Evolutionary conservation across 2,888 invertebrate species (phyloP), one percentile per base, ranked within the genome.

Genomic region (Andrena marginata): DNA sequence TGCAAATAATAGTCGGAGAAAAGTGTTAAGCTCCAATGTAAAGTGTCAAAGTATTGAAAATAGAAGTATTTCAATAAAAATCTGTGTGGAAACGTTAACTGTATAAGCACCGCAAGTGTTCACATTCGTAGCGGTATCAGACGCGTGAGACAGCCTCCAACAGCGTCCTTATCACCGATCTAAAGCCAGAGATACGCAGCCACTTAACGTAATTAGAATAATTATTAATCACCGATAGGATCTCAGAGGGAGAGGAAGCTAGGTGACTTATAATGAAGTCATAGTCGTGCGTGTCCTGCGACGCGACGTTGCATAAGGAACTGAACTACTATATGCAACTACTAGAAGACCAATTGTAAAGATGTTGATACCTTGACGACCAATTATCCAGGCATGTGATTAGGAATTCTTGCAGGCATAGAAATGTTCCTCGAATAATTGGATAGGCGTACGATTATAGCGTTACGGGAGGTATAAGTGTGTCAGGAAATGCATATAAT

Each of bases 121-220:
- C 23, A 26, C 6, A 20, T 63, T 63, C 33, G n/a, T 10, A 51
- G 10, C 26, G n/a, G 35, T 29, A 42, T 42, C 29, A 10, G 13
- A 35, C 20, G 35, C 23, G 31, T 2, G 60, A 23, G 13, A 62
- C 6, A 64, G 7, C 48, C 16, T 56, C n/a, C 5, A 13, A 13
- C 3, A 54, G 54, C 20, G 20, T 2, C 0, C 1, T 51, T 67
- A 74, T 67, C 63, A 0, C 29, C 23, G 63, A 69, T 76, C 49
- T 49, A 48, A 49, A 7, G n/a, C 4, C 31, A 26, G 64, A 20
- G 31, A 59, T 78, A 67, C 67, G 20, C 31, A 29, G 56, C 10
- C 67, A 31, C 42, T 77, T 60, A 42, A 60, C 31, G 42, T 42
- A 70, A 77, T 80, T 77, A 71, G 64, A 77, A 60, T 77, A 77